Percentiles rank a stretch among this genome's conserved stretches.
Conservation (phyloP, 2,888 invertebrate genomes). For the Augiades crinisus region DNA sequence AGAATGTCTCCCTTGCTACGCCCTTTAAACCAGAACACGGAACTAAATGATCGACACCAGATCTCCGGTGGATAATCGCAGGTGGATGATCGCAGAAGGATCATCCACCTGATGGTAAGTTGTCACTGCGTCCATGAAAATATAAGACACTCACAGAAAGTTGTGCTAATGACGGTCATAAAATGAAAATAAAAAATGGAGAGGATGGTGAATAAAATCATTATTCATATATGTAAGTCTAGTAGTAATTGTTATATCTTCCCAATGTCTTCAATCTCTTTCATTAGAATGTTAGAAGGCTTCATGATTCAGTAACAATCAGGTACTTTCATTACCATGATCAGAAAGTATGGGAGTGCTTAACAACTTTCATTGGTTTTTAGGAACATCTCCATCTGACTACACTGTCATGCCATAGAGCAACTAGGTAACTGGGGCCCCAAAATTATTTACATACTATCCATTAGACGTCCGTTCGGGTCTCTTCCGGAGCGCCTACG, state of each 20-base stretch:
- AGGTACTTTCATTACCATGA: not conserved
- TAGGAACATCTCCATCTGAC: not conserved
- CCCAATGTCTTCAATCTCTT: not conserved
- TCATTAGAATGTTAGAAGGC: not conserved
- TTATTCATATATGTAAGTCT: not conserved
- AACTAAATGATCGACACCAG: too few relatives aligned
- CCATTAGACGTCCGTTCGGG: not conserved
- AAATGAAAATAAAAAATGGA: too few relatives aligned
- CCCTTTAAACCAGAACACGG: too few relatives aligned
- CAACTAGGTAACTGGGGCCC: not conserved
- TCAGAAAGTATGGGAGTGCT: not conserved
- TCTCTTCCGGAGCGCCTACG: constrained; percentile 3
- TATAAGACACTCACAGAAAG: too few relatives aligned
- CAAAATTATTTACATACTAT: not conserved
- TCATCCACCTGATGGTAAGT: too few relatives aligned
- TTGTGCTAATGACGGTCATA: too few relatives aligned
- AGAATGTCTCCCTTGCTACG: too few relatives aligned
- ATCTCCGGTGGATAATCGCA: too few relatives aligned
- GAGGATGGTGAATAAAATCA: too few relatives aligned
- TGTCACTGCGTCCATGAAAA: too few relatives aligned
- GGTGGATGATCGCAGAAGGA: too few relatives aligned
- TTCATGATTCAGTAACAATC: not conserved
- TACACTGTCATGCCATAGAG: not conserved
- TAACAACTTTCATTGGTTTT: not conserved
- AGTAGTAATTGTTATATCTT: not conserved